phyloP scores from a whole-genome alignment of 2,888 invertebrate species.

The Monochamus alternatus region DNA sequence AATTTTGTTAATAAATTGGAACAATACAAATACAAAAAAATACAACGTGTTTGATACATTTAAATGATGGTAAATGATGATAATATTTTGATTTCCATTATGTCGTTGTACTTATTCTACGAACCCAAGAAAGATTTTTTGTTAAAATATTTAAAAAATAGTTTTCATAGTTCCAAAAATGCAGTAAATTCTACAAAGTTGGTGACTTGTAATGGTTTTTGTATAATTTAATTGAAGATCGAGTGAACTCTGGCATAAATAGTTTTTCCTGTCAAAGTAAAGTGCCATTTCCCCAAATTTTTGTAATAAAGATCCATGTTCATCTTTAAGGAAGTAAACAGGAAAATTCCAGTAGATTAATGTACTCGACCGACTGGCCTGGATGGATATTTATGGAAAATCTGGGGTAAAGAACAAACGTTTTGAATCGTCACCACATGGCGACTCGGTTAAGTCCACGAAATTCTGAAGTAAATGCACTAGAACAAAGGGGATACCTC shows the following conservation, averaged over 20 bases:
- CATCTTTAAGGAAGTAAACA: constrained; percentile 47
- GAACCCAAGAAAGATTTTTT: no score
- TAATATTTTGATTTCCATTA: no score
- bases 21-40: no score
- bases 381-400: constrained; percentile 56
- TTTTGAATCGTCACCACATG: constrained; percentile 69
- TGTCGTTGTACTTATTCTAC: no score
- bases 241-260: constrained; percentile 54
- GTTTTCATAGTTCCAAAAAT: no score
- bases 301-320: constrained; percentile 54
- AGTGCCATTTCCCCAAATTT: constrained; percentile 55
- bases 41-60: no score
- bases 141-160: no score
- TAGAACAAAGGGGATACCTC: constrained; percentile 87
- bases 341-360: constrained; percentile 50
- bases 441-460: constrained; percentile 83
- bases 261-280: constrained; percentile 56
- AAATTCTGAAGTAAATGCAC: constrained; percentile 88
- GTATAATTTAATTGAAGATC: constrained; percentile 38
- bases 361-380: constrained; percentile 50
- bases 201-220: not conserved
- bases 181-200: no score
- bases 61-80: no score
- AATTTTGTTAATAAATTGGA: no score
- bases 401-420: constrained; percentile 50